A percentile compares a stretch with the other conserved stretches of the same genome.
phyloP scores from a whole-genome alignment of 2,113 vertebrate species.

The Phoxinus phoxinus region DNA sequence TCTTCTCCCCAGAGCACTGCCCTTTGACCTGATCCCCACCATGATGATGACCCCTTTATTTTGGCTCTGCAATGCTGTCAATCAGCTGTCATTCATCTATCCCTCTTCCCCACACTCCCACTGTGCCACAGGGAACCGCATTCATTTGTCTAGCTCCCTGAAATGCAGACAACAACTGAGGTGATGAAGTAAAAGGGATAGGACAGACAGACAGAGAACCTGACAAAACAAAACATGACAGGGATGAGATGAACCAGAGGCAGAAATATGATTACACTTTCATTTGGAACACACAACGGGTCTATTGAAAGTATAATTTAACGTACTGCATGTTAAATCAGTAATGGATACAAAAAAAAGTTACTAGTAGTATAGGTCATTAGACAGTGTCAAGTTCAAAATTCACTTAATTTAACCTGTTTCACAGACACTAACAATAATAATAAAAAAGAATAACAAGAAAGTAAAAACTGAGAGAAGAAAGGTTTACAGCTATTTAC shows the following conservation, averaged over 20 bases:
- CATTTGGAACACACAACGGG: not conserved
- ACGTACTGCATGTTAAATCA: not conserved
- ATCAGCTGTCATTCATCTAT: constrained; percentile 66
- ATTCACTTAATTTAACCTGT: not conserved
- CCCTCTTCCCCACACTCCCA: constrained; percentile 24
- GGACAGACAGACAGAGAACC: constrained; percentile 47
- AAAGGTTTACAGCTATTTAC: no score
- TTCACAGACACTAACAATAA: no score
- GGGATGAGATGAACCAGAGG: constrained; percentile 22
- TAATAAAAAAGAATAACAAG: no score
- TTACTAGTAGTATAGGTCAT: not conserved
- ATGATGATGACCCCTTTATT: constrained; percentile 54
- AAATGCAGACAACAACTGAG: constrained; percentile 59
- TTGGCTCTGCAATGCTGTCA: constrained; percentile 66
- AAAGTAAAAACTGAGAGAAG: no score
- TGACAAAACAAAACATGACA: constrained; percentile 19
- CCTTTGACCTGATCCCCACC: constrained; percentile 69
- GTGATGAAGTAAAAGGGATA: constrained; percentile 37
- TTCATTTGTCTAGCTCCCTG: constrained; percentile 57
- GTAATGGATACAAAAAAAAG: not conserved
- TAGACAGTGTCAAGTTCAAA: not conserved
- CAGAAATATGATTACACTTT: constrained; percentile 5
- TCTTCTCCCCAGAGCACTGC: constrained; percentile 63
- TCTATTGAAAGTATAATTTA: not conserved
- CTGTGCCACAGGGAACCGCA: not conserved